Evolutionary conservation across 2,113 vertebrate genomes (phyloP).

Genomic region (Cebus imitator): DNA sequence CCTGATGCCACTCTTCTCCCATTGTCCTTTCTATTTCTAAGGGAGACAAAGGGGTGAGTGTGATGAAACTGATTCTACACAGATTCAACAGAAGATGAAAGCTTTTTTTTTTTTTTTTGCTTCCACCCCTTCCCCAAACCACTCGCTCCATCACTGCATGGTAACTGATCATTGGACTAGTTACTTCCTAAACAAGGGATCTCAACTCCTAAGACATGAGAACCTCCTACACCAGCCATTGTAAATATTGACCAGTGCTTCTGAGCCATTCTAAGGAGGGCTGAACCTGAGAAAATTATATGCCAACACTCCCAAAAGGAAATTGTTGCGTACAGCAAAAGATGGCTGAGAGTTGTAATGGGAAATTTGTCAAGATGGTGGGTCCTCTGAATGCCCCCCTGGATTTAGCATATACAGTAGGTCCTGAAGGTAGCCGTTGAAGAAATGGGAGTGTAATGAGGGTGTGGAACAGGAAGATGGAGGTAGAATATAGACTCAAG

Average conservation of each 20-base stretch:
- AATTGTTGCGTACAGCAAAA: neutral
- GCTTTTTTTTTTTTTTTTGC: neutral
- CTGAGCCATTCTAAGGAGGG: neutral
- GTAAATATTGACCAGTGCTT: neutral
- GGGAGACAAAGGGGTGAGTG: neutral
- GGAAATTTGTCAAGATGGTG: neutral
- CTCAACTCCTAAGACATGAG: neutral
- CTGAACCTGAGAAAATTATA: neutral
- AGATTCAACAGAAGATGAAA: neutral
- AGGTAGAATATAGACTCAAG: neutral
- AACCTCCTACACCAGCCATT: neutral
- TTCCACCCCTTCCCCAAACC: neutral
- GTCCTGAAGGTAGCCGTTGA: neutral
- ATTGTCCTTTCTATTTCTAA: neutral
- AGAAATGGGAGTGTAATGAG: too few relatives aligned
- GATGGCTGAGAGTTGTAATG: neutral
- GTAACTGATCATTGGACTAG: neutral
- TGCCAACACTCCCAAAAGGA: neutral
- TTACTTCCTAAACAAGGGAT: neutral
- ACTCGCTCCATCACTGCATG: neutral
- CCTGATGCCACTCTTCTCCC: neutral
- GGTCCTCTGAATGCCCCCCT: neutral
- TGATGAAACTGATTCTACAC: neutral
- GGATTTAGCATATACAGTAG: neutral
- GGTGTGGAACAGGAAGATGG: neutral